Evolutionary conservation across 2,888 invertebrate genomes (phyloP).

Genomic region (Fabriciana adippe): DNA sequence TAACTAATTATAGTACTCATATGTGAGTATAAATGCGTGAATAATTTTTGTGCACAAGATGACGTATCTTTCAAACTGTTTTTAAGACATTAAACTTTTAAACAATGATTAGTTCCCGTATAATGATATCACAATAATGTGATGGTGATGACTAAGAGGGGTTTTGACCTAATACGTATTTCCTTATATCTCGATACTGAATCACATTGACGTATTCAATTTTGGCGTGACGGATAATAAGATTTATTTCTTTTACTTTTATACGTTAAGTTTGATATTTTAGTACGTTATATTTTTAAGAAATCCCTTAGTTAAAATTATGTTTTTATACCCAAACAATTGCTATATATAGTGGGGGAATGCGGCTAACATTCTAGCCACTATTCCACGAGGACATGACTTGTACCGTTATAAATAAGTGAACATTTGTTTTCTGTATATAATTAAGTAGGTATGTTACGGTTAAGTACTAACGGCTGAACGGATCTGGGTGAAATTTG

Average conservation of each 20-base stretch:
- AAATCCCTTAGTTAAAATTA: too few species aligned
- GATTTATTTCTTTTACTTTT: neutral
- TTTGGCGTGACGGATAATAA: neutral
- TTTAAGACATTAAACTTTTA: neutral
- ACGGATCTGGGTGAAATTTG: too few species aligned
- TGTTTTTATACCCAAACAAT: too few species aligned
- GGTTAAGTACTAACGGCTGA: too few species aligned
- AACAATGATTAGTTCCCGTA: neutral
- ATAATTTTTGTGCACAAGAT: neutral
- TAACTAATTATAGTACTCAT: too few species aligned
- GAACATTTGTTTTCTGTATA: too few species aligned
- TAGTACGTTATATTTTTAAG: neutral
- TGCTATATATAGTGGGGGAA: too few species aligned
- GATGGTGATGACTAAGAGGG: constrained; percentile 27
- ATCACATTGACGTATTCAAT: constrained; percentile 14
- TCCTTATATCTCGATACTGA: constrained; percentile 25
- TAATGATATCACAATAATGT: constrained; percentile 17
- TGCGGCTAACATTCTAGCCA: too few species aligned
- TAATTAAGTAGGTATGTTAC: too few species aligned
- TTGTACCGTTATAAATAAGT: too few species aligned
- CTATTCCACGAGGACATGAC: too few species aligned
- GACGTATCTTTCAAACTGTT: neutral
- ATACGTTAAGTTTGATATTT: neutral
- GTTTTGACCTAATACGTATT: constrained; percentile 27
- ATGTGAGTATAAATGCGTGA: too few species aligned